phyloP scores from a whole-genome alignment of 2,888 invertebrate genomes.

The Leptarthrus brevirostris region DNA sequence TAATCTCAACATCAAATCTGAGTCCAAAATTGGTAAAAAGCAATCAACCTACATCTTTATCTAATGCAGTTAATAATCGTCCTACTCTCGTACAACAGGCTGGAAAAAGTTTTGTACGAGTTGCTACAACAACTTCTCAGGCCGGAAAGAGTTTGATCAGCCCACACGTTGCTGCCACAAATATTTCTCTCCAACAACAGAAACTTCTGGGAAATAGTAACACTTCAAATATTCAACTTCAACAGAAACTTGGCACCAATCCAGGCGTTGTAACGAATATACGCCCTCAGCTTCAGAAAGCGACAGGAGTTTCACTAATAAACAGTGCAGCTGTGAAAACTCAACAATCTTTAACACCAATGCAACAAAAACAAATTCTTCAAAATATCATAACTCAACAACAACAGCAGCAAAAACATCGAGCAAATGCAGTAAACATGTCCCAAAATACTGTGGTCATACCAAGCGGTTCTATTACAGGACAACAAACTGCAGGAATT shows the following conservation, averaged over 20 bases:
- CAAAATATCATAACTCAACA: conserved; percentile 60
- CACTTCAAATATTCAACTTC: conserved; percentile 18
- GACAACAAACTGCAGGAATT: conserved; percentile 45
- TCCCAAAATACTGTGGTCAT: conserved; percentile 51
- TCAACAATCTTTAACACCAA: conserved; percentile 61
- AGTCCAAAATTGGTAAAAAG: conserved; percentile 51
- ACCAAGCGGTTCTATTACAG: conserved; percentile 45
- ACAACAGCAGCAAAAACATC: conserved; percentile 51
- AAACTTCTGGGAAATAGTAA: conserved; percentile 40
- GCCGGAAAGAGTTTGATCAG: conserved; percentile 56
- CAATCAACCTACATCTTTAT: conserved; percentile 48
- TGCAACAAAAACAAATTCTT: conserved; percentile 64
- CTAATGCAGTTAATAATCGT: conserved; percentile 43
- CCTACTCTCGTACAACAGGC: conserved; percentile 48
- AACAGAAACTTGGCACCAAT: conserved; percentile 30
- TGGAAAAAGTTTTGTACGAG: conserved; percentile 50
- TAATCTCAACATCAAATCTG: conserved; percentile 39
- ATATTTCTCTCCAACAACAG: conserved; percentile 53
- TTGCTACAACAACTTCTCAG: conserved; percentile 51
- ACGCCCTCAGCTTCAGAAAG: conserved; percentile 57
- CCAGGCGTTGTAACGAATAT: conserved; percentile 41
- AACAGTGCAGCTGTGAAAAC: conserved; percentile 52
- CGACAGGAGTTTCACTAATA: conserved; percentile 56
- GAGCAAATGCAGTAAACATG: conserved; percentile 45
- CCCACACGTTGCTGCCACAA: conserved; percentile 54